A percentile compares a stretch with the other conserved stretches of the same genome.
Evolutionary conservation across 2,797 vertebrate species (phyloP).

Genomic region (Monodelphis domestica): DNA sequence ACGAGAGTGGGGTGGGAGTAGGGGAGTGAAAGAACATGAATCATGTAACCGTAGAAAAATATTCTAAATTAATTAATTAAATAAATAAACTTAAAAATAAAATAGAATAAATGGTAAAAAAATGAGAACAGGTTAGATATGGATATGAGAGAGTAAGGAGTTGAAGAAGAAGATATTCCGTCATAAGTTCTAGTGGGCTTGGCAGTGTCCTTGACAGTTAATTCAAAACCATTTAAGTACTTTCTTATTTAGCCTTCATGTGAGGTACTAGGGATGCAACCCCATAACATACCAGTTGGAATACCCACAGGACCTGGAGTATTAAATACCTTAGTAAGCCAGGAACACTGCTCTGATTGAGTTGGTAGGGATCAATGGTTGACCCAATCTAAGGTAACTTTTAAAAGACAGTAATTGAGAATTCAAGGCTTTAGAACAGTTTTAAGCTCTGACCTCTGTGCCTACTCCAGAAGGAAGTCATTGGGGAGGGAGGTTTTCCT

Average conservation of each 20-base stretch:
- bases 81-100: no score
- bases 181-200: constrained; percentile 39
- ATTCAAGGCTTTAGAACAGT: neutral
- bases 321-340: neutral
- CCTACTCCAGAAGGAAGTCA: neutral
- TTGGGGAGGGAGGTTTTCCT: neutral
- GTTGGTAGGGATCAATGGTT: neutral
- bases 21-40: no score
- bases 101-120: no score
- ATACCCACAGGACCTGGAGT: neutral
- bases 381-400: neutral
- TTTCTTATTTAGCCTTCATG: neutral
- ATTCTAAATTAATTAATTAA: no score
- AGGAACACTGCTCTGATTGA: neutral
- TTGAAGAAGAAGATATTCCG: neutral
- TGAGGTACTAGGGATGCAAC: neutral
- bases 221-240: neutral
- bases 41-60: no score
- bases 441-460: neutral
- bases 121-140: constrained; percentile 18
- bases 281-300: neutral
- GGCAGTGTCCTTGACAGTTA: neutral
- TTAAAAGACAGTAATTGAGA: neutral
- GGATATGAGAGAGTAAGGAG: neutral
- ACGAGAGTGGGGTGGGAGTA: no score